Percentiles rank a stretch among this genome's conserved stretches.
phyloP scores from a whole-genome alignment of 2,113 vertebrate genomes.

The Sigmodon hispidus region DNA sequence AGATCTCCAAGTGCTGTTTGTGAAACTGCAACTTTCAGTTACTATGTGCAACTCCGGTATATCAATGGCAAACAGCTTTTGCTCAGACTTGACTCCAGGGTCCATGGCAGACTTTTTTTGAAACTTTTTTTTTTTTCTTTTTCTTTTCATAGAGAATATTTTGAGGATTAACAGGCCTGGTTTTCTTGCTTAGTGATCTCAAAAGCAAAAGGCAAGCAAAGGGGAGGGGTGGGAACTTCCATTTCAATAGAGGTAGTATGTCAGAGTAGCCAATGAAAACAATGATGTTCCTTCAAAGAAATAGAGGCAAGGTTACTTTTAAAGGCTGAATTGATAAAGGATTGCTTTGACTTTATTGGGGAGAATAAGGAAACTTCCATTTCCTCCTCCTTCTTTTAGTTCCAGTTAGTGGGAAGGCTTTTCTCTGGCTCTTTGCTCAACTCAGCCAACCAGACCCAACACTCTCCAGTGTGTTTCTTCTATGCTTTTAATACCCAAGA shows the following conservation, averaged over 20 bases:
- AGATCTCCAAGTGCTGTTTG: background rate
- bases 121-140: background rate
- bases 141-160: background rate
- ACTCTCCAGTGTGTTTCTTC: constrained; percentile 72
- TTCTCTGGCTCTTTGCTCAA: constrained; percentile 65
- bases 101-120: background rate
- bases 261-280: constrained; percentile 20
- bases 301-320: background rate
- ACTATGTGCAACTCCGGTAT: background rate
- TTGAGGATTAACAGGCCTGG: background rate
- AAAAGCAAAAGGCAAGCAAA: background rate
- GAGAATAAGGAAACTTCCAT: constrained; percentile 43
- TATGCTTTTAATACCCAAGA: constrained; percentile 69
- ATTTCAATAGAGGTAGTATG: background rate
- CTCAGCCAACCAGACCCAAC: constrained; percentile 67
- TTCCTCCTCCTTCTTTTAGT: constrained; percentile 63
- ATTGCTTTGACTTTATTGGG: constrained; percentile 57
- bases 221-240: background rate
- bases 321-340: constrained; percentile 8
- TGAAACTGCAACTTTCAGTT: background rate
- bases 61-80: background rate
- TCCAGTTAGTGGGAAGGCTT: constrained; percentile 58
- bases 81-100: background rate
- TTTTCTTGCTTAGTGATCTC: constrained; percentile 12
- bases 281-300: background rate